Percentiles rank a stretch among this genome's conserved stretches.
phyloP scores from a whole-genome alignment of 2,113 vertebrate species.

The Vireo altiloquus region DNA sequence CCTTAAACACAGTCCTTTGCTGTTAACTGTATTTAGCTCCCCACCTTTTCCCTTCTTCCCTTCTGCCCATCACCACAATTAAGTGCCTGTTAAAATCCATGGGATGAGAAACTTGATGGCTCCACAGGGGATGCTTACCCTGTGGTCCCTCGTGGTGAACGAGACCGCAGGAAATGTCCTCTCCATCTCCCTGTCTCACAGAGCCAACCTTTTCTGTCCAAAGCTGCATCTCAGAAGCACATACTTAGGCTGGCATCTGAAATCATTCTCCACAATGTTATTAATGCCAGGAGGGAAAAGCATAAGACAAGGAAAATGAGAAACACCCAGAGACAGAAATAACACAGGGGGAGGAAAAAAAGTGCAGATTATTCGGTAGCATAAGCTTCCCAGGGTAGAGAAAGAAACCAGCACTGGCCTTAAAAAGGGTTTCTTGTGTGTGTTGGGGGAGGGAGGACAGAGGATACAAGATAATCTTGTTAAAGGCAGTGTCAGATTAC shows the following conservation, averaged over 20 bases:
- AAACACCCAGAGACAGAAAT: slow-evolving; percentile 14
- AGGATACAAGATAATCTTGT: slow-evolving; percentile 5
- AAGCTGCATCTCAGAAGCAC: background rate
- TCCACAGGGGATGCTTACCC: background rate
- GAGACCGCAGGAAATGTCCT: background rate
- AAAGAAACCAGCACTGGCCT: background rate
- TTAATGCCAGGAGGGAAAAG: slow-evolving; percentile 4
- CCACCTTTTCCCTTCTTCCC: background rate
- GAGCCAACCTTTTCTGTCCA: background rate
- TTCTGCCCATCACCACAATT: background rate
- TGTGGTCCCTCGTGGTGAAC: background rate
- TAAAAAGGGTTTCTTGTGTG: background rate
- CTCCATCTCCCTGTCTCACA: background rate
- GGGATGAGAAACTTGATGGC: background rate
- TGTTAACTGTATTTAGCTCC: background rate
- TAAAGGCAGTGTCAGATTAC: slow-evolving; percentile 29
- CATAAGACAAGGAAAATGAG: background rate
- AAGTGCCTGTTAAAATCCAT: background rate
- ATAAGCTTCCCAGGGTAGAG: background rate
- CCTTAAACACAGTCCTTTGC: background rate
- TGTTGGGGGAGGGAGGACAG: background rate
- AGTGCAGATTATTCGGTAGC: background rate
- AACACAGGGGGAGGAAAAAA: background rate
- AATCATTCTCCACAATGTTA: background rate
- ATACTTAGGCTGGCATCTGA: background rate